Percentiles rank a stretch among this genome's conserved stretches.
Evolutionary conservation across 2,797 vertebrate genomes (phyloP).

Genomic region (Champsocephalus gunnari): DNA sequence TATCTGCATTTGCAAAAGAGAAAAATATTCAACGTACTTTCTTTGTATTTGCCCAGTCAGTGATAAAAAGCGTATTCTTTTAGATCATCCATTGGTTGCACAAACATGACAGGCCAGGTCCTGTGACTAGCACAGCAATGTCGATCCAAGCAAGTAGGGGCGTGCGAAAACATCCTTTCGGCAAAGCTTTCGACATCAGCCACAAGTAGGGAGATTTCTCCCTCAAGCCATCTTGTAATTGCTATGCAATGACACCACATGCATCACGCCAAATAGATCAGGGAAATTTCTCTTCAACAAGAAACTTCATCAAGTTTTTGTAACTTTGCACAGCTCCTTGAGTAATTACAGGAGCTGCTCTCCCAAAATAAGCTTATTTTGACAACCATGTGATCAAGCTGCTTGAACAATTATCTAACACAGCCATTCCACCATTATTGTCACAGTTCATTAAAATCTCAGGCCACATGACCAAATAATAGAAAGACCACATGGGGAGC

Average conservation of each 20-base stretch:
- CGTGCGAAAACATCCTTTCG: constrained; percentile 61
- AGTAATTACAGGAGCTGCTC: constrained; percentile 35
- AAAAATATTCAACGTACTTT: constrained; percentile 5
- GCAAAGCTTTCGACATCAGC: constrained; percentile 71
- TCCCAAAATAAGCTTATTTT: constrained; percentile 73
- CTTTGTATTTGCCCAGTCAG: background rate
- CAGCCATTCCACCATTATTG: constrained; percentile 19
- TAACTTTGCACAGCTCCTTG: constrained; percentile 36
- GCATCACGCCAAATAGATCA: constrained; percentile 68
- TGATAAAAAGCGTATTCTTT: constrained; percentile 29
- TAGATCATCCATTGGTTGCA: constrained; percentile 31
- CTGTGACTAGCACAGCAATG: constrained; percentile 55
- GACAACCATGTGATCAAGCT: constrained; percentile 1
- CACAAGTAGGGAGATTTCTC: constrained; percentile 43
- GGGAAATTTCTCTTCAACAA: constrained; percentile 44
- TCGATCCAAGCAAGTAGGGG: constrained; percentile 63
- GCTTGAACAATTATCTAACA: constrained; percentile 25
- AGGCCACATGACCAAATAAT: constrained; percentile 40
- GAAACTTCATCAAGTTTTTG: constrained; percentile 33
- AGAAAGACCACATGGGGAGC: constrained; percentile 39
- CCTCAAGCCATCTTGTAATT: constrained; percentile 61
- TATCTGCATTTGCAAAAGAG: constrained; percentile 1
- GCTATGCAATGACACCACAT: constrained; percentile 71
- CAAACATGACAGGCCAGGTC: constrained; percentile 53
- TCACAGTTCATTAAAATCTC: constrained; percentile 34